Conservation (phyloP, 2,888 invertebrate genomes). For the Perizoma affinitatum region DNA sequence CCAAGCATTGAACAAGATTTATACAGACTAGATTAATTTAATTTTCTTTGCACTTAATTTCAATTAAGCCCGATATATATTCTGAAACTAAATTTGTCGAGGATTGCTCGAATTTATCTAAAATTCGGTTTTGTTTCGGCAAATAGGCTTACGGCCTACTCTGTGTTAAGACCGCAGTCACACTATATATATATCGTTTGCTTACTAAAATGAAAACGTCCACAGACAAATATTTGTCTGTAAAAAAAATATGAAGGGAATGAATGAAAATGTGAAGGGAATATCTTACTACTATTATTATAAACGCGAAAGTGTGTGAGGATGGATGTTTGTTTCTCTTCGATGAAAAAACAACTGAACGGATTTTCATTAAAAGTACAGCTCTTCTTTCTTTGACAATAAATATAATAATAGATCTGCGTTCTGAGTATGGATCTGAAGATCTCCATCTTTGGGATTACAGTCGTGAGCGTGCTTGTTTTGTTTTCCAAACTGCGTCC, state of each 20-base stretch:
- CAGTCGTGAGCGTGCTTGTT: no score
- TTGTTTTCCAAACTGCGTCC: neutral
- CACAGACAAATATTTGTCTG: no score
- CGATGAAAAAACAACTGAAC: no score
- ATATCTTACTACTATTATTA: no score
- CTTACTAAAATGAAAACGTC: neutral
- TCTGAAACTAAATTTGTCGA: conserved; percentile 15
- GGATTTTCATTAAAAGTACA: no score
- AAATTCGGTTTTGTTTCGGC: conserved; percentile 1
- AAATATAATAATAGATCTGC: neutral
- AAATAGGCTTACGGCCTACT: conserved; percentile 1
- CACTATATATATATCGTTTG: neutral
- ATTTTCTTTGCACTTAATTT: conserved; percentile 7
- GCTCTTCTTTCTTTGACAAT: no score
- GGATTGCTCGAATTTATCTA: conserved; percentile 15
- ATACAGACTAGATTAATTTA: conserved; percentile 25
- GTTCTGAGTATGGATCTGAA: neutral
- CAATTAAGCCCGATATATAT: conserved; percentile 17
- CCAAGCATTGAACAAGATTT: conserved; percentile 29
- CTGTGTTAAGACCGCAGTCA: neutral
- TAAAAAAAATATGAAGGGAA: no score
- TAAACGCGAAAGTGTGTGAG: no score
- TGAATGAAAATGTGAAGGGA: no score
- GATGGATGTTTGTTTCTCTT: no score
- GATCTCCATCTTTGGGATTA: neutral